Base-by-base conservation (phyloP, 2,888 invertebrate species). In the Pherbina coryleti region DNA sequence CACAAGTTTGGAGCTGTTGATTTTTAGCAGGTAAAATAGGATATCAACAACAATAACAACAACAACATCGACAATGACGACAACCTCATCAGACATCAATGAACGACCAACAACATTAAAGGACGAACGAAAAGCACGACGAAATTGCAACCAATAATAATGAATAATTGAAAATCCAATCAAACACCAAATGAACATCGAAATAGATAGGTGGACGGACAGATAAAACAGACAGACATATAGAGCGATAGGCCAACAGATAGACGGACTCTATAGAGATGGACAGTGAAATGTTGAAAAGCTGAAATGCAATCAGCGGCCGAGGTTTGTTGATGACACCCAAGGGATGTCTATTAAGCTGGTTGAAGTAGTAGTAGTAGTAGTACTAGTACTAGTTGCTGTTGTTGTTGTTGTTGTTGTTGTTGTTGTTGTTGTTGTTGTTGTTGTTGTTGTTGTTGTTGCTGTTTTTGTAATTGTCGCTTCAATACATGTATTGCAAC, bases 101-200 rank as follows among this genome's bases (percentile, higher is more conserved):
- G 31, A 19, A 25, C 17, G n/a, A 37, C 64, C 73, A 66, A 31
- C 70, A 49, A 14, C 44, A 44, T 22, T 22, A 69, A 64, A 84
- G 84, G 84, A 83, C 72, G 19, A 37, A 55, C 60, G 53, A 44
- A 7, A n/a, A 64, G 44, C 31, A 55, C 60, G 44, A 72, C 75
- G 70, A 87, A 87, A 87, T 87, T 87, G 87, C 87, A 86, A 85
- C 87, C 89, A 88, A 88, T 88, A 89, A 88, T 87, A 87, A 88
- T 88, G 87, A 88, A 88, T 88, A 89, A 88, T 88, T 88, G 87
- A 88, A 87, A 87, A 88, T 87, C 88, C 89, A 89, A 88, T 88
- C 88, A 88, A 88, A 89, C 88, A 87, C 88, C 86, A 85, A 87
- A 87, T 86, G 85, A 85, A 85, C 86, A 85, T 80, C 76, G 64